These are phyloP conservation scores for Galerucella pusilla DNA, from an alignment of 2,888 invertebrate species.

Conservation along the genomic window DNA sequence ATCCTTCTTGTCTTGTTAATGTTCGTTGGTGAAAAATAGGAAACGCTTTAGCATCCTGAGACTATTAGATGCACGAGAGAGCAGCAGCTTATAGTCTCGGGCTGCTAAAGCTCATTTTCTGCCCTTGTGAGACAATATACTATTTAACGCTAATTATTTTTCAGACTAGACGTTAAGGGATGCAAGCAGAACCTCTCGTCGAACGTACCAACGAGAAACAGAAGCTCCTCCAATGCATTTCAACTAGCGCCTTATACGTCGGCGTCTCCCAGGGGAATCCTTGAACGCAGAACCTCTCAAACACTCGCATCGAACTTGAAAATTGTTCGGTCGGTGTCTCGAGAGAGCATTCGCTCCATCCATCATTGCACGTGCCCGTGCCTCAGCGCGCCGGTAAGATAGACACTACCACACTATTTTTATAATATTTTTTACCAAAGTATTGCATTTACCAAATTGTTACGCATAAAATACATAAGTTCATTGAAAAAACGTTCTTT, in stretches of 20 bases:
- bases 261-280: constrained; percentile 67
- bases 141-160: constrained; percentile 14
- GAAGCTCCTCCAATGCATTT: constrained; percentile 74
- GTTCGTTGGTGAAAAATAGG: too few relatives aligned
- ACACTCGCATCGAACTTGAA: constrained; percentile 80
- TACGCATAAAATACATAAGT: background rate
- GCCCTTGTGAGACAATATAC: background rate
- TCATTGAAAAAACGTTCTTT: too few relatives aligned
- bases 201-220: constrained; percentile 66
- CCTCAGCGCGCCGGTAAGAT: constrained; percentile 65
- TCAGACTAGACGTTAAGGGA: constrained; percentile 64
- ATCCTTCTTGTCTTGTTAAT: too few relatives aligned
- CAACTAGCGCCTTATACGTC: constrained; percentile 76
- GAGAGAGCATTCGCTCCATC: constrained; percentile 82
- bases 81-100: too few relatives aligned
- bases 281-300: constrained; percentile 83
- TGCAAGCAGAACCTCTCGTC: constrained; percentile 65
- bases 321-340: constrained; percentile 86
- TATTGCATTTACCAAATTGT: background rate
- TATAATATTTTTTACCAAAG: constrained; percentile 9
- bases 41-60: too few relatives aligned
- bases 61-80: too few relatives aligned
- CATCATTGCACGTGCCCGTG: constrained; percentile 75
- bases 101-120: too few relatives aligned
- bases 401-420: constrained; percentile 28